phyloP scores from a whole-genome alignment of 2,797 vertebrate genomes.

The Danionella dracula region DNA sequence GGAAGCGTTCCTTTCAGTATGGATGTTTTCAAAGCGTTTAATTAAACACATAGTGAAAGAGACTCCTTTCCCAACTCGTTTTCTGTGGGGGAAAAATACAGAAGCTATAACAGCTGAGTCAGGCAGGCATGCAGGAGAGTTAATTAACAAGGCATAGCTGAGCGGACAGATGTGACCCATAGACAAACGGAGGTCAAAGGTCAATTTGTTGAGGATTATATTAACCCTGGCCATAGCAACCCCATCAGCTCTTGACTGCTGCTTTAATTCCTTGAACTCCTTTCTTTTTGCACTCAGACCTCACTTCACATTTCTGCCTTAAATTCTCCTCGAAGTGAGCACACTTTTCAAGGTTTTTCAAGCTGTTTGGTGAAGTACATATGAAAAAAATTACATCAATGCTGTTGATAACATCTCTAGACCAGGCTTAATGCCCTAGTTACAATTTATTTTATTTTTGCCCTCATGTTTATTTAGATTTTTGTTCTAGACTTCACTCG shows the following conservation, averaged over 20 bases:
- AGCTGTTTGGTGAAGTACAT: no score
- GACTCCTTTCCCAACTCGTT: not conserved
- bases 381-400: no score
- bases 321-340: no score
- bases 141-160: conserved; percentile 8
- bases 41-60: not conserved
- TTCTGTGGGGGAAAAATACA: not conserved
- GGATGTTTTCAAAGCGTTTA: not conserved
- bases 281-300: conserved; percentile 25
- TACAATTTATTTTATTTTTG: no score
- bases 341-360: no score
- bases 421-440: no score
- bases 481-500: no score
- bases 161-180: conserved; percentile 39
- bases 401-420: no score
- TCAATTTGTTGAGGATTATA: conserved; percentile 41
- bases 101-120: not conserved
- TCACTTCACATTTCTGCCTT: not conserved
- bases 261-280: conserved; percentile 28
- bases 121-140: not conserved
- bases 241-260: not conserved
- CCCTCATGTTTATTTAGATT: no score
- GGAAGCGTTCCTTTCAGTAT: not conserved
- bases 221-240: conserved; percentile 38
- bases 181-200: conserved; percentile 37